Conservation (phyloP, 2,113 vertebrate species). For the Datnioides undecimradiatus region DNA sequence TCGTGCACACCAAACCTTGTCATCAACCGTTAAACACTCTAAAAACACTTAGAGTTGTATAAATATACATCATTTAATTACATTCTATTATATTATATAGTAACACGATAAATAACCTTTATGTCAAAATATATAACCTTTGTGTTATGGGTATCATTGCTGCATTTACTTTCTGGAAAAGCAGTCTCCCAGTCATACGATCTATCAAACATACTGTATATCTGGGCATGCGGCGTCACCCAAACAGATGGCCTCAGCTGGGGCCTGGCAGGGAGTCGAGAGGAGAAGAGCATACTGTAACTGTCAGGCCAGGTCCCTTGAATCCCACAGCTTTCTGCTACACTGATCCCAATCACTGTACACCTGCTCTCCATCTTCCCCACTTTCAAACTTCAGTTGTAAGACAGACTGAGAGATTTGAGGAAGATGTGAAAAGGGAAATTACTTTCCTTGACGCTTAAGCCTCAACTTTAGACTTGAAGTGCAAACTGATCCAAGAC, state of each 20-base stretch:
- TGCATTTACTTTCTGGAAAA: background rate
- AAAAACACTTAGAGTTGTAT: background rate
- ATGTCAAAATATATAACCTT: constrained; percentile 32
- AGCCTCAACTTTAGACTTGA: constrained; percentile 49
- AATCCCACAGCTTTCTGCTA: constrained; percentile 78
- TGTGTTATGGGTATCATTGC: background rate
- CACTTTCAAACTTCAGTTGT: constrained; percentile 63
- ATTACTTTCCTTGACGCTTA: constrained; percentile 58
- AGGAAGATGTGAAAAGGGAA: constrained; percentile 61
- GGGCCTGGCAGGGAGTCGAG: constrained; percentile 63
- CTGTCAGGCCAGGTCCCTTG: constrained; percentile 72
- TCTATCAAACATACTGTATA: constrained; percentile 49
- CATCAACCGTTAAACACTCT: background rate
- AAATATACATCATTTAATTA: background rate
- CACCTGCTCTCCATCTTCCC: constrained; percentile 73
- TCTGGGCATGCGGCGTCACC: constrained; percentile 56
- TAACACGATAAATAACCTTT: no score
- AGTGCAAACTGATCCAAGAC: constrained; percentile 56
- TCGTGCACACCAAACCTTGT: background rate
- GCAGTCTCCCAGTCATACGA: constrained; percentile 33
- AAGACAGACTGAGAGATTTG: constrained; percentile 64
- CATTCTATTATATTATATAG: no score
- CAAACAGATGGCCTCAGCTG: constrained; percentile 78
- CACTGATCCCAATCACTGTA: constrained; percentile 73
- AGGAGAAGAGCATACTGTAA: constrained; percentile 72